Percentiles rank a stretch among this genome's conserved stretches.
Evolutionary conservation across 2,888 invertebrate genomes (phyloP).

Genomic region (Xylota segnis): DNA sequence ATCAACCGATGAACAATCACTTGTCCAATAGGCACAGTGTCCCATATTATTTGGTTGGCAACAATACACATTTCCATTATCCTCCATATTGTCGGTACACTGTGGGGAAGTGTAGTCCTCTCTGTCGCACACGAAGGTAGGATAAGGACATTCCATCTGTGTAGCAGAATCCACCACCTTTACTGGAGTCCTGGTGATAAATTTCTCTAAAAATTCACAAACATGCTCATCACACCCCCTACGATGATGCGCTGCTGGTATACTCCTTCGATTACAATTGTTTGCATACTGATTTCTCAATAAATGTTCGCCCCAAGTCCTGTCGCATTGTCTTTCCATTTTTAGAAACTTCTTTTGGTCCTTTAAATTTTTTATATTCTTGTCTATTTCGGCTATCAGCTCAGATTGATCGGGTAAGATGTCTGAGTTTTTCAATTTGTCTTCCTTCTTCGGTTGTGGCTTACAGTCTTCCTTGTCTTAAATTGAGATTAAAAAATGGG

Average conservation of each 20-base stretch:
- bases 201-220: not conserved
- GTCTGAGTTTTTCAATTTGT: not conserved
- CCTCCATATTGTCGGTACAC: not conserved
- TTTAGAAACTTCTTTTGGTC: conserved; percentile 27
- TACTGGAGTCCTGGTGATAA: not conserved
- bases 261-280: not conserved
- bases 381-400: conserved; percentile 45
- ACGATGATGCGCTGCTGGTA: not conserved
- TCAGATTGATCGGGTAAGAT: not conserved
- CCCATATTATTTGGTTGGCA: not conserved
- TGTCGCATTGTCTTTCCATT: not conserved
- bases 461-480: conserved; percentile 12
- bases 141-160: conserved; percentile 33
- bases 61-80: too few species aligned
- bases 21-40: not conserved
- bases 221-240: not conserved
- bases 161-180: conserved; percentile 35
- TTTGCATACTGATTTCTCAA: not conserved
- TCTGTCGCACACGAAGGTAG: not conserved
- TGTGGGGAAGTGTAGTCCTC: not conserved
- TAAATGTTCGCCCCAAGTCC: not conserved
- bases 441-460: not conserved
- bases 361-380: conserved; percentile 21
- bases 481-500: not conserved
- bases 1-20: not conserved